Conservation (phyloP, 2,888 invertebrate genomes). For the Torymus aiolomorphi region DNA sequence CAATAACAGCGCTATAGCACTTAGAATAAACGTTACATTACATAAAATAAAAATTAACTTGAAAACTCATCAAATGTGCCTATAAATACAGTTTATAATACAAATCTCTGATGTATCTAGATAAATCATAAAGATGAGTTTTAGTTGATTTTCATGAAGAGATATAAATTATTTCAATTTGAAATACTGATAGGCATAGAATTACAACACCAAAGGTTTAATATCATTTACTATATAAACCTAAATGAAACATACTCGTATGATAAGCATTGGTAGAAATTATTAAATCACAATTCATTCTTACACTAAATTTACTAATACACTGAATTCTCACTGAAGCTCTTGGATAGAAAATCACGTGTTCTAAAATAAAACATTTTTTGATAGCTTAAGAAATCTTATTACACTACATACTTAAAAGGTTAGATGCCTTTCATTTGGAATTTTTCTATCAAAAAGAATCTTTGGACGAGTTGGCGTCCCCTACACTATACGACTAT, state of each 20-base stretch:
- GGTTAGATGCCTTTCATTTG: neutral
- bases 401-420: slow-evolving; percentile 22
- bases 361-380: slow-evolving; percentile 12
- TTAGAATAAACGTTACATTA: too few relatives aligned
- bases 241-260: neutral
- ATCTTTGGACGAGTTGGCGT: neutral
- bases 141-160: neutral
- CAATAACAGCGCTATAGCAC: too few relatives aligned
- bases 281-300: slow-evolving; percentile 16
- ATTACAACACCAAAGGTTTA: neutral
- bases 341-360: slow-evolving; percentile 26
- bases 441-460: neutral
- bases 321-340: slow-evolving; percentile 24
- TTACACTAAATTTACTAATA: slow-evolving; percentile 2
- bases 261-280: neutral
- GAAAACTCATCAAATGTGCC: too few relatives aligned
- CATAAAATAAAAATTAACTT: too few relatives aligned
- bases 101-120: too few relatives aligned
- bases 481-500: neutral
- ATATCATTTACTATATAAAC: too few relatives aligned
- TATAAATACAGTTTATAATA: too few relatives aligned
- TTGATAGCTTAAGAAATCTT: slow-evolving; percentile 17
- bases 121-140: neutral
- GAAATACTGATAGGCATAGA: neutral
- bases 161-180: neutral